phyloP scores from a whole-genome alignment of 2,888 invertebrate genomes.

The Teleiodes luculella region DNA sequence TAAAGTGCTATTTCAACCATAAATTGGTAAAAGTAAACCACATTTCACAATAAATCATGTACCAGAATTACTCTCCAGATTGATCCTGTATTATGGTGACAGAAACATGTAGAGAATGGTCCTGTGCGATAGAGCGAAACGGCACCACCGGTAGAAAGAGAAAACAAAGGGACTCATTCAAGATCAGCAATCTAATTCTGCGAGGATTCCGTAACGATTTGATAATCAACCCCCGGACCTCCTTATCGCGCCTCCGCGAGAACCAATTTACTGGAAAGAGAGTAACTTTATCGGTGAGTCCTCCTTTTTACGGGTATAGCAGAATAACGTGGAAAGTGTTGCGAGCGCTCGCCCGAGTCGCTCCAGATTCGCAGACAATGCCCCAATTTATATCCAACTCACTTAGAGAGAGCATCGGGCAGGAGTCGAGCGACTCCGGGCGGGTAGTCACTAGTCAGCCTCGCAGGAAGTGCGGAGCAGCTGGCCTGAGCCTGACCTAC shows the following conservation, averaged over 20 bases:
- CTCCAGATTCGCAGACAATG: conserved; percentile 77
- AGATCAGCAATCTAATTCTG: conserved; percentile 62
- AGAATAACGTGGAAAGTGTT: conserved; percentile 61
- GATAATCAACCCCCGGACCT: conserved; percentile 51
- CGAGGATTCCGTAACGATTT: conserved; percentile 52
- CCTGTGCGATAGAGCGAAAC: conserved; percentile 60
- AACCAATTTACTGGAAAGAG: conserved; percentile 33
- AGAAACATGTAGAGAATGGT: conserved; percentile 56
- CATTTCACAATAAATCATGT: conserved; percentile 3
- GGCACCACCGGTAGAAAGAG: conserved; percentile 55
- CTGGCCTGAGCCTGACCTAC: conserved; percentile 6
- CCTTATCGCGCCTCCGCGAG: conserved; percentile 37
- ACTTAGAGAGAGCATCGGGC: conserved; percentile 66
- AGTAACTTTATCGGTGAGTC: conserved; percentile 32
- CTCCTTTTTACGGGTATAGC: conserved; percentile 49
- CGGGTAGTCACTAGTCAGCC: conserved; percentile 18
- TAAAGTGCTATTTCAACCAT: no score
- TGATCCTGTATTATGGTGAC: conserved; percentile 69
- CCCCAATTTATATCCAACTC: conserved; percentile 78
- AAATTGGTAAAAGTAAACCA: background rate
- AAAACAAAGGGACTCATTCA: conserved; percentile 70
- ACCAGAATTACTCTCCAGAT: conserved; percentile 60
- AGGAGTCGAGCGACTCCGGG: conserved; percentile 50
- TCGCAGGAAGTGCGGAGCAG: conserved; percentile 35
- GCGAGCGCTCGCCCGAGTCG: conserved; percentile 57